Base-by-base conservation (phyloP, 2,888 invertebrate species). In the Tillus elongatus region DNA sequence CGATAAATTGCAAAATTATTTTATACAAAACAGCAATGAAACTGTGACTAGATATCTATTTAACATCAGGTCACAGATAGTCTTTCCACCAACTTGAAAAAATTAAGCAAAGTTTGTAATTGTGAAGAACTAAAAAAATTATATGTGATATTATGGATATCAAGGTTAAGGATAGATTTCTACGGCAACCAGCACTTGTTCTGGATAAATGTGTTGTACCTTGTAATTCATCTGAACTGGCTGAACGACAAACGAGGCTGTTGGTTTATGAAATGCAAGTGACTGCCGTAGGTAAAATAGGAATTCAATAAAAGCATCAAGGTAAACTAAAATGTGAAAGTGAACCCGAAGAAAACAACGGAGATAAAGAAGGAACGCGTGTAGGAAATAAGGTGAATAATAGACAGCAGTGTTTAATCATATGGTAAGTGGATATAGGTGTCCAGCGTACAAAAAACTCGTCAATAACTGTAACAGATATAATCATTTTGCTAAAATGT, bases 211-310 rank as follows among this genome's bases (percentile, higher is more conserved):
- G 24, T 19, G 24, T 19, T 8, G 6, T n/a, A 19, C 6, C n/a
- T 19, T 19, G 24, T n/a, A 19, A 19, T 8, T 6, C 24, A n/a
- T 8, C 24, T 19, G 24, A 19, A 19, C n/a, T 19, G n/a, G n/a
- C 24, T 19, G 24, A 19, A 19, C 24, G 24, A 19, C 24, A 19
- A 19, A 19, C 24, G 6, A 19, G n/a, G 24, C 24, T 8, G n/a
- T 19, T 19, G n/a, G 24, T n/a, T 19, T 8, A 19, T 19, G 24
- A 19, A n/a, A n/a, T 19, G 24, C 24, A 19, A 19, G 24, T 19
- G 24, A n/a, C 24, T 19, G 24, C 24, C n/a, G 24, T 19, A n/a
- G 24, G n/a, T n/a, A n/a, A n/a, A n/a, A n/a, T n/a, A n/a, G n/a
- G n/a, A n/a, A n/a, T n/a, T n/a, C n/a, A n/a, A n/a, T n/a, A n/a